Conservation (phyloP, 2,113 vertebrate genomes). For the Capreolus pygargus region DNA sequence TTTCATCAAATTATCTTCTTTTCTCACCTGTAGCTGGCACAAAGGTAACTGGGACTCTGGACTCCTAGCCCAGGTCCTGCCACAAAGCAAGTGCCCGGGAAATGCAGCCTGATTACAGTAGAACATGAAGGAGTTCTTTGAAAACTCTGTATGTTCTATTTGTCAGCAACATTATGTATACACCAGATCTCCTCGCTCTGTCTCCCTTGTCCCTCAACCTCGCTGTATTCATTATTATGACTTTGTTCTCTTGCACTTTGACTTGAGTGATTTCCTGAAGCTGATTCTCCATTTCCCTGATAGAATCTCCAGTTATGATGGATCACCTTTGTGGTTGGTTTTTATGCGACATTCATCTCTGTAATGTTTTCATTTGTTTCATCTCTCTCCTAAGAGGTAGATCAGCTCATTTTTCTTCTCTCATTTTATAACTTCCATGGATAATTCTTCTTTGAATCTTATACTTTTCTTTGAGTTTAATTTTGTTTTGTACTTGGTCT, state of each 20-base stretch:
- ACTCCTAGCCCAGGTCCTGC: not conserved
- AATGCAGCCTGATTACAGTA: not conserved
- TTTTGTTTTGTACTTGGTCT: not conserved
- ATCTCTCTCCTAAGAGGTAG: not conserved
- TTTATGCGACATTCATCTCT: not conserved
- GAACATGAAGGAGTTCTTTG: not conserved
- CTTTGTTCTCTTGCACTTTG: not conserved
- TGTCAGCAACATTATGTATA: rapidly evolving
- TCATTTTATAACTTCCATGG: not conserved
- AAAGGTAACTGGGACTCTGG: not conserved
- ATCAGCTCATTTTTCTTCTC: not conserved
- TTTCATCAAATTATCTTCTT: not conserved
- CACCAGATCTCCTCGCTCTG: not conserved
- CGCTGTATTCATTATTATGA: not conserved
- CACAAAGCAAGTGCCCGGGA: not conserved
- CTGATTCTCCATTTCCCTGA: not conserved
- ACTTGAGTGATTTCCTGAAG: not conserved
- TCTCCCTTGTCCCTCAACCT: not conserved
- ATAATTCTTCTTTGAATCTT: not conserved
- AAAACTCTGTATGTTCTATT: not conserved
- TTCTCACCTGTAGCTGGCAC: not conserved
- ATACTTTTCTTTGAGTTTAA: not conserved
- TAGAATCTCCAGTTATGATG: not conserved
- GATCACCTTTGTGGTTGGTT: not conserved
- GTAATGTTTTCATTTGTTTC: not conserved